These are phyloP conservation scores for Hylaeus volcanicus DNA, from an alignment of 1,140 invertebrate genomes.

Conservation along the genomic window DNA sequence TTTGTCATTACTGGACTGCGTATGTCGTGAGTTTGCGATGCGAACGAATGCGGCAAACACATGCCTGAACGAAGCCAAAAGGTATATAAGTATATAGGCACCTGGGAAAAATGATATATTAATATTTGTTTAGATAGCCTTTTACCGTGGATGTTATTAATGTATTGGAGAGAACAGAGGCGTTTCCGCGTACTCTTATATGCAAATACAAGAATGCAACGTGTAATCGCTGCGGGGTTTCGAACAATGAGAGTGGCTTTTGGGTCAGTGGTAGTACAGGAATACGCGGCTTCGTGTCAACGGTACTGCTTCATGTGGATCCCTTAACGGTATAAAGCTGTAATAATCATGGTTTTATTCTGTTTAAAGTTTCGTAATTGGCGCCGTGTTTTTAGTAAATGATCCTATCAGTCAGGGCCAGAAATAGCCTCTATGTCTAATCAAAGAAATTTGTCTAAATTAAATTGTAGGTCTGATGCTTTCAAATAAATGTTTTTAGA, in stretches of 20 bases:
- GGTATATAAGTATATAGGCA: no score
- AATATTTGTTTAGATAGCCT: neutral
- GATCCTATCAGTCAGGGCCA: no score
- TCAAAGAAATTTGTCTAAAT: no score
- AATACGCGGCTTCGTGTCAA: conserved; percentile 32
- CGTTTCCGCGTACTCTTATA: neutral
- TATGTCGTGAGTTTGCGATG: no score
- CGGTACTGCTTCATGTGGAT: conserved; percentile 40
- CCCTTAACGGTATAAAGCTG: conserved; percentile 54
- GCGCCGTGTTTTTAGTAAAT: conserved; percentile 5
- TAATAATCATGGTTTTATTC: conserved; percentile 35
- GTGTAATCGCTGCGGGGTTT: conserved; percentile 27
- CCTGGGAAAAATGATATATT: neutral
- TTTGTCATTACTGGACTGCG: neutral
- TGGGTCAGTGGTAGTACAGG: conserved; percentile 50
- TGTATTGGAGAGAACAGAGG: neutral
- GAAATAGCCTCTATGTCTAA: no score
- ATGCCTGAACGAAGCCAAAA: no score
- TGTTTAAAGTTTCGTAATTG: conserved; percentile 26
- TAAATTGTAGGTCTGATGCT: no score
- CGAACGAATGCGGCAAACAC: no score
- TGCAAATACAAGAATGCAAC: neutral
- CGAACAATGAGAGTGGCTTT: conserved; percentile 47
- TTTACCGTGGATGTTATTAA: neutral
- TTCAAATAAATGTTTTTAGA: no score